Conservation (phyloP, 1,140 invertebrate species). For the Zaprionus inermis region DNA sequence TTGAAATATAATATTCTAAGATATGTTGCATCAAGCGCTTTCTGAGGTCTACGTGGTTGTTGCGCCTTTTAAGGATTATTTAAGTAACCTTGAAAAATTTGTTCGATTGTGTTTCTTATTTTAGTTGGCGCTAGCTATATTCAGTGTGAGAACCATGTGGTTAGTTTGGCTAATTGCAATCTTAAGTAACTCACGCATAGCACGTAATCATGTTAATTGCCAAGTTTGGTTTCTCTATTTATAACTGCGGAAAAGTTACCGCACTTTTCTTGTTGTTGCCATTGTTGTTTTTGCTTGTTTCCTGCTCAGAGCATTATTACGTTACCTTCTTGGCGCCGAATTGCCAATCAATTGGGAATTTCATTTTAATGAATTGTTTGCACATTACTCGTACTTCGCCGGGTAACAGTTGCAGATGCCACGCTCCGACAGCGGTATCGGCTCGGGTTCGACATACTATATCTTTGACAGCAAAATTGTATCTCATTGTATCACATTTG, state of each 20-base stretch:
- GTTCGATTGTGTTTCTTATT: no score
- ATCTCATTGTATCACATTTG: conserved; percentile 12
- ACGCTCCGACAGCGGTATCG: background rate
- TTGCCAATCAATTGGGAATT: conserved; percentile 44
- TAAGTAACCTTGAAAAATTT: no score
- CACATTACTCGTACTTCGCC: conserved; percentile 17
- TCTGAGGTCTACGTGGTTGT: background rate
- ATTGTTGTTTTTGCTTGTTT: conserved; percentile 2
- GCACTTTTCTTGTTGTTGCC: background rate
- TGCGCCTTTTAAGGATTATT: no score
- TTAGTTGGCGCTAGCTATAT: no score
- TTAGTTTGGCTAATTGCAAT: background rate
- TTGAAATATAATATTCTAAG: background rate
- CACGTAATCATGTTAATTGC: background rate
- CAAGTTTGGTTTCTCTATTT: background rate
- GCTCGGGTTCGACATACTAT: background rate
- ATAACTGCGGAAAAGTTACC: background rate
- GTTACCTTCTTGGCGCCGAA: conserved; percentile 7
- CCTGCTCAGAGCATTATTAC: conserved; percentile 13
- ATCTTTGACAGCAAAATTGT: no score
- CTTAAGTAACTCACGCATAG: background rate
- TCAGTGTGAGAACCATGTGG: no score
- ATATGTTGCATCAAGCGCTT: no score
- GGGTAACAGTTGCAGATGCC: conserved; percentile 17
- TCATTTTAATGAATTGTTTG: conserved; percentile 45